Conservation (phyloP, 1,140 invertebrate genomes). For the Euwallacea similis region DNA sequence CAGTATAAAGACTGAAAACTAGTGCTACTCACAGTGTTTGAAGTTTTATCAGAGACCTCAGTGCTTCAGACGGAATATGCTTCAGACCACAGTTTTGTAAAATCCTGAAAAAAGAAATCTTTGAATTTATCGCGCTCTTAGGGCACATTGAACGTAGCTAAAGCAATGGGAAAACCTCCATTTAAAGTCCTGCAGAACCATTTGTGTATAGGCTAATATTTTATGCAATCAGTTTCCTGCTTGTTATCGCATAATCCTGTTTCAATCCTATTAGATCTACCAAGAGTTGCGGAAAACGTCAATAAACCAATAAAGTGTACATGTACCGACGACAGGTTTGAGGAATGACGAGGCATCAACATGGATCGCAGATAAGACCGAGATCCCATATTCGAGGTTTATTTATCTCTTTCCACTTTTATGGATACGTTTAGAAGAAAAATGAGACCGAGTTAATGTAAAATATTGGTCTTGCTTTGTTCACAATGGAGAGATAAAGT, state of each 20-base stretch:
- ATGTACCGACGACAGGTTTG: slow-evolving; percentile 12
- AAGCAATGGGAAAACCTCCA: slow-evolving; percentile 1
- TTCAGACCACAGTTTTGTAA: slow-evolving; percentile 60
- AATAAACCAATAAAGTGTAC: slow-evolving; percentile 22
- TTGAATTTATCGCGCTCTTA: background rate
- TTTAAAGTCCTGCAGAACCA: background rate
- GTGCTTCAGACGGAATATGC: slow-evolving; percentile 56
- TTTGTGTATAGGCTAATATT: slow-evolving; percentile 11
- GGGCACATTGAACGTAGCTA: background rate
- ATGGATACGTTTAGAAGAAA: slow-evolving; percentile 12
- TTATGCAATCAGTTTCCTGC: slow-evolving; percentile 13
- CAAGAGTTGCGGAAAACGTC: slow-evolving; percentile 10
- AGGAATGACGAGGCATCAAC: slow-evolving; percentile 12
- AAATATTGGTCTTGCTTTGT: slow-evolving; percentile 3
- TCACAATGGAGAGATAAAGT: slow-evolving; percentile 5
- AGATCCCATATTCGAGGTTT: slow-evolving; percentile 12
- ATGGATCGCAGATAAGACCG: slow-evolving; percentile 8
- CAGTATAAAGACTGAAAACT: background rate
- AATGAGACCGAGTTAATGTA: slow-evolving; percentile 15
- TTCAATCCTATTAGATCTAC: background rate
- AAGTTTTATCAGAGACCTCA: slow-evolving; percentile 56
- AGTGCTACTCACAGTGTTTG: slow-evolving; percentile 60
- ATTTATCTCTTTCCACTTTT: slow-evolving; percentile 14
- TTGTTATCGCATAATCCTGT: slow-evolving; percentile 16
- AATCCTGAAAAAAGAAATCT: slow-evolving; percentile 48